Percentiles rank a stretch among this genome's conserved stretches.
Evolutionary conservation across 2,888 invertebrate genomes (phyloP).

Genomic region (Meliscaeva auricollis): DNA sequence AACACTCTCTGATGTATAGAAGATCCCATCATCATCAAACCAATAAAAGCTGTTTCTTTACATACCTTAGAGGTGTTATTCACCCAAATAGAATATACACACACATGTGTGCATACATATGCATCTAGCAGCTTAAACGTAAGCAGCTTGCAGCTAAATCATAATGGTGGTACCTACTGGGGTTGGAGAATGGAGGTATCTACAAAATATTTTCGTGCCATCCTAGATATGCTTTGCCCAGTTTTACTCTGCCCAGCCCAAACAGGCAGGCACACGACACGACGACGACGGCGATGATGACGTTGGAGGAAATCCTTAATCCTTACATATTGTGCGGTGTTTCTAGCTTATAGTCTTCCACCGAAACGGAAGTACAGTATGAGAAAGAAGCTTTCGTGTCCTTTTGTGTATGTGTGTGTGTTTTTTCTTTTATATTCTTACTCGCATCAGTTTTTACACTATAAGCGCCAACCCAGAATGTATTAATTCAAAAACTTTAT

Average conservation of each 20-base stretch:
- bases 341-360: slow-evolving; percentile 33
- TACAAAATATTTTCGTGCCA: slow-evolving; percentile 12
- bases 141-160: slow-evolving; percentile 9
- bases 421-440: background rate
- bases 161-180: slow-evolving; percentile 7
- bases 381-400: slow-evolving; percentile 49
- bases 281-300: slow-evolving; percentile 6
- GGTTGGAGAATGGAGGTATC: background rate
- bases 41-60: slow-evolving; percentile 25
- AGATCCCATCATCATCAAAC: slow-evolving; percentile 23
- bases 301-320: slow-evolving; percentile 49
- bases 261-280: background rate
- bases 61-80: background rate
- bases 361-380: slow-evolving; percentile 46
- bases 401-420: slow-evolving; percentile 24
- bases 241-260: no score
- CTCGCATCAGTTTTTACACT: slow-evolving; percentile 1
- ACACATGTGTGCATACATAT: background rate
- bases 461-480: slow-evolving; percentile 7
- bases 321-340: slow-evolving; percentile 41
- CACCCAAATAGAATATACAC: no score
- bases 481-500: slow-evolving; percentile 40
- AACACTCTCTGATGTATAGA: background rate
- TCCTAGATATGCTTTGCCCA: background rate
- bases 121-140: background rate